Conservation (phyloP, 2,113 vertebrate genomes). For the Gopherus flavomarginatus region DNA sequence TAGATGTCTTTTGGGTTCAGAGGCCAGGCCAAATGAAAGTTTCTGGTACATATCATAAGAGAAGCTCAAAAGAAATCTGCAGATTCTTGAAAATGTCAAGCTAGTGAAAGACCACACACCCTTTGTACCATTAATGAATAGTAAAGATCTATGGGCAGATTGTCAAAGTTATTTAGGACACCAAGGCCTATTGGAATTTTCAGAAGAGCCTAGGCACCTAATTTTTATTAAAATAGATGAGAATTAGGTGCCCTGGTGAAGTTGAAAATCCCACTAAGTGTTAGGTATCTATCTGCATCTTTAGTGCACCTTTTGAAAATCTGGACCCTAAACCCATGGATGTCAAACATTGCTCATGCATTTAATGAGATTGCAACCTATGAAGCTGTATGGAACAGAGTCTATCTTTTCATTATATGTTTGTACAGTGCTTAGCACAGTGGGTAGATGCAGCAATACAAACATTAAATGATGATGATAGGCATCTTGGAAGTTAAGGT, state of each 20-base stretch:
- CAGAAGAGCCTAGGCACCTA: not conserved
- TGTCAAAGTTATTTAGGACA: not conserved
- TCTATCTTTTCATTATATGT: not conserved
- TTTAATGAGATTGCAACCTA: not conserved
- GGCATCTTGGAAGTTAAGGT: not conserved
- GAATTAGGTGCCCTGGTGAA: not conserved
- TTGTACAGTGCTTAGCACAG: not conserved
- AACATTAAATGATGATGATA: not conserved
- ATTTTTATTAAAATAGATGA: not conserved
- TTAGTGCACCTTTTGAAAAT: not conserved
- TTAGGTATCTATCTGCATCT: not conserved
- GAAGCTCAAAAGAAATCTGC: not conserved
- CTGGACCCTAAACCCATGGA: too few species aligned
- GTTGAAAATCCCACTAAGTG: not conserved
- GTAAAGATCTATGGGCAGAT: not conserved
- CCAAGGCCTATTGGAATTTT: not conserved
- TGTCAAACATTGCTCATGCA: not conserved
- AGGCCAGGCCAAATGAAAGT: too few species aligned
- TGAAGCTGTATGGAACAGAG: not conserved
- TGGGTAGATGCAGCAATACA: not conserved
- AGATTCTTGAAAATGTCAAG: not conserved
- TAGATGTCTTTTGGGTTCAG: not conserved
- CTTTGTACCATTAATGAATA: not conserved
- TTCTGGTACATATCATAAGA: too few species aligned
- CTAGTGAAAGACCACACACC: not conserved